These are phyloP conservation scores for Micromussa lordhowensis DNA, from an alignment of 92 coral and sea anemone genomes.

Conservation along the genomic window DNA sequence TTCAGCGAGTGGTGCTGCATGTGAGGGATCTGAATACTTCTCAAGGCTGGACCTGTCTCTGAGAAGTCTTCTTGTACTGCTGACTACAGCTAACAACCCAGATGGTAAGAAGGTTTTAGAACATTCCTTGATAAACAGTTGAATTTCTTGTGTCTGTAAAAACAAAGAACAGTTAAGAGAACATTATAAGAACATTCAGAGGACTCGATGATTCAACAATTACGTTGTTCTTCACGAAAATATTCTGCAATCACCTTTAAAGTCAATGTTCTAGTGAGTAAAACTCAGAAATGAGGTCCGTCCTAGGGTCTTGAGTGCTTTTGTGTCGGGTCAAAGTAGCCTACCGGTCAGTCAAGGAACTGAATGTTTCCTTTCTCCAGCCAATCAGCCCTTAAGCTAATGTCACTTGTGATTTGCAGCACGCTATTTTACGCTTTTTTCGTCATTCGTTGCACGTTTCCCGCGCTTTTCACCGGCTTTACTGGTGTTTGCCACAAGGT, in stretches of 20 bases:
- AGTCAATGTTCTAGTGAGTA: too few relatives aligned
- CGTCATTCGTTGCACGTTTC: background rate
- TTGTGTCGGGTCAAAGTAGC: too few relatives aligned
- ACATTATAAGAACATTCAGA: background rate
- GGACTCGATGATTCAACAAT: too few relatives aligned
- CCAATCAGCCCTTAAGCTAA: background rate
- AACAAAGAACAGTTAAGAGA: background rate
- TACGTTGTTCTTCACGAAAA: too few relatives aligned
- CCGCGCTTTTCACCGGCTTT: background rate
- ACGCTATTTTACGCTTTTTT: background rate
- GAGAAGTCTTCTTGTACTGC: conserved; percentile 87
- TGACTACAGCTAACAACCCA: conserved; percentile 98
- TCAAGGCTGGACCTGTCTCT: conserved; percentile 63
- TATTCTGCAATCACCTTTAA: too few relatives aligned
- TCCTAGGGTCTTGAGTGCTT: too few relatives aligned
- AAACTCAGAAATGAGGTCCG: too few relatives aligned
- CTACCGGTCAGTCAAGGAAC: too few relatives aligned
- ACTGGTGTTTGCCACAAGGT: too few relatives aligned
- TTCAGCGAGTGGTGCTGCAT: conserved; percentile 69
- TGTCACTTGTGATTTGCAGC: background rate
- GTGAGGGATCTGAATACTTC: conserved; percentile 74
- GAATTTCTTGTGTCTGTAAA: background rate
- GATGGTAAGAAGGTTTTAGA: conserved; percentile 73
- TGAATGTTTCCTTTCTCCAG: too few relatives aligned
- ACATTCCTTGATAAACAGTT: background rate